Evolutionary conservation across 2,113 vertebrate genomes (phyloP).

Genomic region (Indri indri): DNA sequence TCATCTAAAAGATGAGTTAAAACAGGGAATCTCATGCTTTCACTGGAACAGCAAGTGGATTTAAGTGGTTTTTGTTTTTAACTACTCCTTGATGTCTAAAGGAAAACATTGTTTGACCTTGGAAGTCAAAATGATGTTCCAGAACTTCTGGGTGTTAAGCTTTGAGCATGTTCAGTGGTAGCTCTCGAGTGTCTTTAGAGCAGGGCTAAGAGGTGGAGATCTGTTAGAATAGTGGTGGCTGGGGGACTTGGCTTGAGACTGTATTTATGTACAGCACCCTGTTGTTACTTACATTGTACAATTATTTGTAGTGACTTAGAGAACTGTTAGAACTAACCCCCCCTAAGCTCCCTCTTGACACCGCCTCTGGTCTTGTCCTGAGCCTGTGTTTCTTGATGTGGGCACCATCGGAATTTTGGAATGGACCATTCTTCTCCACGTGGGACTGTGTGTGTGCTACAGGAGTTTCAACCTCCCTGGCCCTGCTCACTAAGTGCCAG

Average conservation of each 20-base stretch:
- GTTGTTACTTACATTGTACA: neutral
- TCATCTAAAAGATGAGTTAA: neutral
- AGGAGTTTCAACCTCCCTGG: neutral
- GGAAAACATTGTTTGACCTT: neutral
- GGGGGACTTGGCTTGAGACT: neutral
- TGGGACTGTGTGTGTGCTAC: neutral
- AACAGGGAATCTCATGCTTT: neutral
- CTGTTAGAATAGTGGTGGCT: neutral
- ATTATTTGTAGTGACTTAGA: neutral
- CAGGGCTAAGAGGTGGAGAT: neutral
- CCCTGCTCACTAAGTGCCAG: neutral
- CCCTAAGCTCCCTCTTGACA: neutral
- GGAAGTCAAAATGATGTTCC: neutral
- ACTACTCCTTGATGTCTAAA: neutral
- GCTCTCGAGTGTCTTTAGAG: neutral
- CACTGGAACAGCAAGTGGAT: neutral
- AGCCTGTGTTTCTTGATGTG: neutral
- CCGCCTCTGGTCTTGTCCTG: neutral
- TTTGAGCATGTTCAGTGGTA: neutral
- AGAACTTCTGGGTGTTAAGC: neutral
- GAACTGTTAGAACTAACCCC: neutral
- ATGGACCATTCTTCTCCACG: neutral
- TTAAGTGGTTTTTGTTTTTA: conserved; percentile 37
- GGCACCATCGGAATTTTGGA: neutral
- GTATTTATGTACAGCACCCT: neutral